Evolutionary conservation across 1,140 invertebrate genomes (phyloP).

Genomic region (Heliconius himera): DNA sequence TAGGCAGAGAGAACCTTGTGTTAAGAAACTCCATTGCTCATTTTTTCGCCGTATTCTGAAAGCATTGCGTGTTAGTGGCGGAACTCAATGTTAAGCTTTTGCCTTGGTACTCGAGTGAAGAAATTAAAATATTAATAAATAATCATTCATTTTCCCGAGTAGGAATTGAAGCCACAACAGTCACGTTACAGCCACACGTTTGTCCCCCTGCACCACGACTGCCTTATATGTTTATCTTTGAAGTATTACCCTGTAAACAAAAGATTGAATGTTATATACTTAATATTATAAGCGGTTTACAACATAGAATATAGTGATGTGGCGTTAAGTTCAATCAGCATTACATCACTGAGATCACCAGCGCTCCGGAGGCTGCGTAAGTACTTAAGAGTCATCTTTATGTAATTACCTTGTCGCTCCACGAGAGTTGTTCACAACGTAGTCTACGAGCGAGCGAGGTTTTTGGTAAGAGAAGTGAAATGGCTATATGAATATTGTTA

Average conservation of each 20-base stretch:
- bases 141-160: no score
- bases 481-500: background rate
- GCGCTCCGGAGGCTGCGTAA: background rate
- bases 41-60: no score
- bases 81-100: no score
- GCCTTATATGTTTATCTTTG: background rate
- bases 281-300: background rate
- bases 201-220: no score
- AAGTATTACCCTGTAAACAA: background rate
- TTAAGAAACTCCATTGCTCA: no score
- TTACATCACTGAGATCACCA: slow-evolving; percentile 19
- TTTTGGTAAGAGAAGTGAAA: background rate
- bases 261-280: no score
- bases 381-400: slow-evolving; percentile 25
- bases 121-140: no score
- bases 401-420: slow-evolving; percentile 30
- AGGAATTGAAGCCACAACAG: no score
- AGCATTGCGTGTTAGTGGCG: no score
- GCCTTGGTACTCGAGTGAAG: no score
- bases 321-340: slow-evolving; percentile 22
- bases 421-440: slow-evolving; percentile 5
- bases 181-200: no score
- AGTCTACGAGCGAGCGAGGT: slow-evolving; percentile 1
- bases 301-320: background rate
- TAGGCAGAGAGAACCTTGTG: no score